phyloP scores from a whole-genome alignment of 2,888 invertebrate species.

The Tenthredo distinguenda region DNA sequence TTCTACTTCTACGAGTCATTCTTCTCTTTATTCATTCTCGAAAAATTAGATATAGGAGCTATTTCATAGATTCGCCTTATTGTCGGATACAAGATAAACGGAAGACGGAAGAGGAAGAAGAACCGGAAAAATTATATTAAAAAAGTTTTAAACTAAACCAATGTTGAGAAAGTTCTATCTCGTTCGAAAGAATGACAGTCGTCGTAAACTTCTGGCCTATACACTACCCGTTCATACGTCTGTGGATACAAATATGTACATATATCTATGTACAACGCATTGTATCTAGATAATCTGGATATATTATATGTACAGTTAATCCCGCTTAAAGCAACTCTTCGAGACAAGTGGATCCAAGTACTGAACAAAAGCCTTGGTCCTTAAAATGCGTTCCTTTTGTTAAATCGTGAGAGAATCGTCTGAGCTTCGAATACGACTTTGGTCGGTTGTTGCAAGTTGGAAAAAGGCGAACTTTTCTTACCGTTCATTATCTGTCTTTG shows the following conservation, averaged over 20 bases:
- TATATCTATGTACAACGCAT: not conserved
- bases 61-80: not conserved
- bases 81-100: not conserved
- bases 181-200: constrained; percentile 4
- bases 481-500: constrained; percentile 24
- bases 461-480: not conserved
- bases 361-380: constrained; percentile 37
- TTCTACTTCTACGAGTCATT: not conserved
- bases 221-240: not conserved
- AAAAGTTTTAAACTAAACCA: constrained; percentile 16
- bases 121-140: constrained; percentile 18
- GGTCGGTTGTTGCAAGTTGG: not conserved
- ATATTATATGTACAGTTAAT: constrained; percentile 30
- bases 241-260: not conserved
- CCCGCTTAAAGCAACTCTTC: constrained; percentile 19
- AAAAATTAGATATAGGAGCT: too few species aligned
- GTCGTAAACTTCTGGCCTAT: not conserved
- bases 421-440: constrained; percentile 13
- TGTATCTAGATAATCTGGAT: not conserved
- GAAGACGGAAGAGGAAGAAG: not conserved
- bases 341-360: constrained; percentile 42
- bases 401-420: constrained; percentile 31
- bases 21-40: not conserved
- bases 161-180: constrained; percentile 26
- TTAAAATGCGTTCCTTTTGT: constrained; percentile 37